Base-by-base conservation (phyloP, 2,797 vertebrate species). In the Arrhamphus sclerolepis region DNA sequence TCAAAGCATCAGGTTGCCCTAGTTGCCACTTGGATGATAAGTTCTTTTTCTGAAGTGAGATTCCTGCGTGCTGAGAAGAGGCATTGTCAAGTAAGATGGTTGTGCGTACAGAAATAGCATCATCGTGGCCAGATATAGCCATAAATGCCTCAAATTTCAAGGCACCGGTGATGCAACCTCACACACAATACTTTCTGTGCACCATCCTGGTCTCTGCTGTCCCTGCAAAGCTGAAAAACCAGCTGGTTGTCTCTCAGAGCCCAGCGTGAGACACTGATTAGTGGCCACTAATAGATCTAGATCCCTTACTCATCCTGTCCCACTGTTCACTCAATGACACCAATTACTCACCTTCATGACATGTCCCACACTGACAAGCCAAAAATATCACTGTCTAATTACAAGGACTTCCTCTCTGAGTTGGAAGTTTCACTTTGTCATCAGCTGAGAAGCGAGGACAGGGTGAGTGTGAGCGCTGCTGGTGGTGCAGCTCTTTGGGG, bases 291-390 rank as follows among this genome's bases (percentile, higher is more conserved):
- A 85, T 82, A 84, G 81, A 85, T 72, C 78, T 78, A 8, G 21
- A 75, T 75, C 78, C 74, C 76, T 86, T 80, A 85, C 77, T 83
- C 84, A 81, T 84, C 72, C 75, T 20, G 73, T 74, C 77, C 74
- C 70, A 62, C 70, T 74, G 75, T 76, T 87, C 81, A 70, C 62
- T 82, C 74, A 67, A 46, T 82, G 80, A 75, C 77, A 80, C 70
- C 78, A 74, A 84, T 90, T 86, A 87, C 79, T 89, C 87, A 82
- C 70, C 78, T 77, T 81, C 80, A 71, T 51, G 72, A 75, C 56
- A 18, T 17, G 60, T 66, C 46, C 76, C 2, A 40, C 11, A 46
- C 65, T 70, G 61, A 52, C 57, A 1, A 44, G 83, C 78, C 81
- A 60, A 62, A 88, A 88, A 87, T 84, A 88, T 71, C 65, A 66